Base-by-base conservation (phyloP, 2,113 vertebrate genomes). In the Climacteris rufus region DNA sequence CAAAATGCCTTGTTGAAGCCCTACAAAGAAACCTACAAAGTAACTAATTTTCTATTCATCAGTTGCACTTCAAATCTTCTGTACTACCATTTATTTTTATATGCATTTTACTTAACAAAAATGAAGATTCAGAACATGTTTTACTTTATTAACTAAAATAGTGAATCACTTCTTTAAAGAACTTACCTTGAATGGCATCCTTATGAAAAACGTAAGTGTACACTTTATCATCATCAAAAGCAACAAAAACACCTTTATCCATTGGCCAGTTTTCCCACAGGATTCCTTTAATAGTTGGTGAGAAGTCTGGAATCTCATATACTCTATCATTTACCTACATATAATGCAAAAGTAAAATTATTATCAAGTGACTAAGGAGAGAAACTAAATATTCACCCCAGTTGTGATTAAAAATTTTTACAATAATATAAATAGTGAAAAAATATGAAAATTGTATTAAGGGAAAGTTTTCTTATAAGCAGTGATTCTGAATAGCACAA, bases 181-280 rank as follows among this genome's bases (percentile, higher is more conserved):
- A 50, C 71, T 59, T 76, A 99, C 99, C 99, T 97, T 99, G 98
- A 97, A 99, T 99, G 27, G 99, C 98, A 94, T 98, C 98, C 96
- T 99, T 99, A 96, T 99, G 99, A 96, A 99, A 98, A 83, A 98
- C 97, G 0, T 99, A 99, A 10, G 99, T 99, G 88, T 99, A 99
- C 4, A 98, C 98, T 94, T 99, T 99, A 94, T 99, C 99, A 61
- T 99, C 99, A 57, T 99, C 99, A 45, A 98, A 99, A 54, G 99
- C 98, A 87, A 98, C 97, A 97, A 99, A 99, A 89, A 99, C 98
- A 52, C 98, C 98, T 97, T 98, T 99, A 97, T 99, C 99, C 95
- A 98, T 95, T 8, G 98, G 98, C 98, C 99, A 99, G 97, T 99
- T 99, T 97, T 99, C 99, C 99, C 99, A 99, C 57, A 99, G 97